A percentile compares a stretch with the other conserved stretches of the same genome.
These are phyloP conservation scores for Apodemia duryi DNA, from an alignment of 2,888 invertebrate species.

Conservation along the genomic window DNA sequence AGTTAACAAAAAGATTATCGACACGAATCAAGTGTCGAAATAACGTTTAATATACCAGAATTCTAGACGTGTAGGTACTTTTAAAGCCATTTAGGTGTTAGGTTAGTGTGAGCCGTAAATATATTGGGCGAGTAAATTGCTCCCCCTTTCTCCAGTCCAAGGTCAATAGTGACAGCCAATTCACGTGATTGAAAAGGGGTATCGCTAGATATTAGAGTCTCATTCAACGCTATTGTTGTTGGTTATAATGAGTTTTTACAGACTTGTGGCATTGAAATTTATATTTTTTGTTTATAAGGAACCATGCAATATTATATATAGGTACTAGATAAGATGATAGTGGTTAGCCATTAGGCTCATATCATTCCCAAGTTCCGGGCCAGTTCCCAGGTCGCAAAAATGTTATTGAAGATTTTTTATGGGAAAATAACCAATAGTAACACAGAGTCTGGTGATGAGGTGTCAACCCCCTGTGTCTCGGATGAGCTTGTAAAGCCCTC, in stretches of 20 bases:
- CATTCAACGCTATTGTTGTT: not conserved
- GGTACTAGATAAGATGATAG: too few species aligned
- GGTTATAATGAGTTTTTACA: not conserved
- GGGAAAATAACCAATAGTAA: too few species aligned
- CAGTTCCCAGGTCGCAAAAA: too few species aligned
- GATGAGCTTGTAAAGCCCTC: too few species aligned
- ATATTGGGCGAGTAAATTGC: constrained; percentile 7
- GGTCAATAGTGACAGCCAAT: constrained; percentile 6
- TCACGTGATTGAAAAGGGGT: constrained; percentile 9
- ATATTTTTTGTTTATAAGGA: not conserved
- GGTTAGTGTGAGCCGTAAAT: not conserved
- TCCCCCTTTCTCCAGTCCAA: constrained; percentile 4
- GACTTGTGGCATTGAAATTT: not conserved
- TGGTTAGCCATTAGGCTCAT: too few species aligned
- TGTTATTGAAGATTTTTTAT: too few species aligned
- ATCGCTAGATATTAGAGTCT: not conserved
- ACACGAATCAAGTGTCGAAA: not conserved
- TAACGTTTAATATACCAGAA: not conserved
- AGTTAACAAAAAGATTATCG: not conserved
- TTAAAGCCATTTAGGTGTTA: constrained; percentile 4
- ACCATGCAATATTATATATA: too few species aligned
- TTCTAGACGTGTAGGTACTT: not conserved
- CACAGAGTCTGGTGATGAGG: too few species aligned
- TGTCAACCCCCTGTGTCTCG: too few species aligned
- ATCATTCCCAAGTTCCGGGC: too few species aligned